Evolutionary conservation across 2,113 vertebrate species (phyloP).

Genomic region (Ctenodactylus gundi): DNA sequence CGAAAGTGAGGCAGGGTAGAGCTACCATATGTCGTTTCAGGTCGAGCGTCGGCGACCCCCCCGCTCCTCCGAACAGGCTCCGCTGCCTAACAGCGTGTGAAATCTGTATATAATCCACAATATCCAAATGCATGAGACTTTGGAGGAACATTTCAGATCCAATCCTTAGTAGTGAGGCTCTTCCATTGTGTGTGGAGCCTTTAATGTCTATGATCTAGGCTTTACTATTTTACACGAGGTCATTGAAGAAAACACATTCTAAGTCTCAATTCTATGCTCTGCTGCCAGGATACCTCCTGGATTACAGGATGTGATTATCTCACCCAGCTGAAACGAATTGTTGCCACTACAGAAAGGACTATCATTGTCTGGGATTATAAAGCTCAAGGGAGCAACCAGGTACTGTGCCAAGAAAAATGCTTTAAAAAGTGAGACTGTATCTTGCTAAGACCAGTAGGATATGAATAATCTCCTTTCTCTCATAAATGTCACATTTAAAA

Average conservation of each 20-base stretch:
- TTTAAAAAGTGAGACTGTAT: neutral
- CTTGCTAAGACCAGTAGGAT: neutral
- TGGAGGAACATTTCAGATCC: too few species aligned
- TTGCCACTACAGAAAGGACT: conserved; percentile 83
- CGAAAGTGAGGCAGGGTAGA: too few species aligned
- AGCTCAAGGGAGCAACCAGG: conserved; percentile 78
- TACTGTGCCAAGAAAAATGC: conserved; percentile 51
- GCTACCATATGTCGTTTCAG: too few species aligned
- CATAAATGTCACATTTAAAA: neutral
- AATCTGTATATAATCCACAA: too few species aligned
- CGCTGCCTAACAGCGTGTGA: too few species aligned
- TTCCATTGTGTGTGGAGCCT: too few species aligned
- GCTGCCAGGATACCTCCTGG: conserved; percentile 82
- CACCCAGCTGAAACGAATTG: conserved; percentile 77
- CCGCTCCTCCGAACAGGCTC: too few species aligned
- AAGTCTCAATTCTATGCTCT: neutral
- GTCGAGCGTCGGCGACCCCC: too few species aligned
- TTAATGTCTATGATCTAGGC: neutral
- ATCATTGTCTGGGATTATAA: conserved; percentile 86
- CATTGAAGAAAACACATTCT: neutral
- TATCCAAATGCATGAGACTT: too few species aligned
- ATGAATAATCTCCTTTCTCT: neutral
- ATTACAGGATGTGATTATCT: conserved; percentile 85
- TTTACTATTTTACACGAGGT: neutral
- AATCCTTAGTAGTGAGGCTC: too few species aligned